Evolutionary conservation across 1,140 invertebrate species (phyloP), one percentile per base, ranked within the genome.

Genomic region (Sipha flava): DNA sequence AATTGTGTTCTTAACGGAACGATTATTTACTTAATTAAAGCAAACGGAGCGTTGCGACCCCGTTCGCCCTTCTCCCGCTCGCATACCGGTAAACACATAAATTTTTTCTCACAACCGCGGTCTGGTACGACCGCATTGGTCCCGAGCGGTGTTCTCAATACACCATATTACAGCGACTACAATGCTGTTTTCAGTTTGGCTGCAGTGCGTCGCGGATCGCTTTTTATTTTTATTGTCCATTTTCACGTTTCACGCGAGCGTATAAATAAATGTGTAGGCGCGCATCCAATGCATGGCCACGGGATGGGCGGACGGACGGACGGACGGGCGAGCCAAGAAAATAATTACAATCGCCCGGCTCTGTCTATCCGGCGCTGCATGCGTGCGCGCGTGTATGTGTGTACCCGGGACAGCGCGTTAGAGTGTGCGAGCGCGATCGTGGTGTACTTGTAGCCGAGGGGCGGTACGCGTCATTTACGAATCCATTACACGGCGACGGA

Each of bases 391-490:
- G 9, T 21, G 2, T 64, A 18, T 29, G 57, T 62, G 26, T 31
- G n/a, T 23, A 21, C 23, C n/a, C n/a, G n/a, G n/a, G n/a, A n/a
- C n/a, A n/a, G n/a, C n/a, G n/a, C n/a, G n/a, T n/a, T n/a, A n/a
- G n/a, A 1, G n/a, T 40, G 59, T 21, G 6, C 0, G 64, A 23
- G 23, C 14, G 5, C 16, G 12, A n/a, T 16, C n/a, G 23, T 1
- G n/a, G 43, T 29, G 14, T 43, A 23, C 23, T 21, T 34, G 16
- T 62, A 4, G 52, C 73, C 73, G 34, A 77, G 73, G 73, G 73
- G 73, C 49, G 73, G 73, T 77, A 59, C 73, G 73, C 73, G 34
- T 77, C 73, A 77, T 77, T 77, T 77, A 77, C 26, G 52, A 77
- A 77, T 59, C 73, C 73, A 77, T 77, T 77, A 77, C 52, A 75